A percentile compares a stretch with the other conserved stretches of the same genome.
phyloP scores from a whole-genome alignment of 1,140 invertebrate species.

The Tetramorium parvispinum region DNA sequence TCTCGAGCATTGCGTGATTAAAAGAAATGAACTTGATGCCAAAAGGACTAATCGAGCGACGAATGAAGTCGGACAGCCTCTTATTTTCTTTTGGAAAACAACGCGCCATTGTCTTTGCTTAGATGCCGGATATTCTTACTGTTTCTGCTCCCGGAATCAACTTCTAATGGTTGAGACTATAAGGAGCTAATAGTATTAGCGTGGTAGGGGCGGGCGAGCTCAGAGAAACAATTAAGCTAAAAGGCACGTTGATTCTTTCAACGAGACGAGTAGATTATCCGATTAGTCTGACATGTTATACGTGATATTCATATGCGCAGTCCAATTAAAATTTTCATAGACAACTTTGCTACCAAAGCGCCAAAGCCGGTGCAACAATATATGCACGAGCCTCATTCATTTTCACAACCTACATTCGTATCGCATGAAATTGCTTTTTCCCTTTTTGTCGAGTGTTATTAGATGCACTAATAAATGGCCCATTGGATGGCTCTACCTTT shows the following conservation, averaged over 20 bases:
- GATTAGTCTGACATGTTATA: conserved; percentile 60
- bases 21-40: background rate
- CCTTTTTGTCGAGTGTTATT: conserved; percentile 20
- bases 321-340: conserved; percentile 58
- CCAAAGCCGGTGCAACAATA: conserved; percentile 18
- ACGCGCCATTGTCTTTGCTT: conserved; percentile 29
- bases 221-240: conserved; percentile 73
- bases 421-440: conserved; percentile 42
- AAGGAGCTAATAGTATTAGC: conserved; percentile 73
- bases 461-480: conserved; percentile 38
- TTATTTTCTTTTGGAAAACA: conserved; percentile 19
- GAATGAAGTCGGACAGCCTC: background rate
- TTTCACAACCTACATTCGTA: conserved; percentile 26
- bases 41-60: background rate
- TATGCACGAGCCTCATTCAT: conserved; percentile 20
- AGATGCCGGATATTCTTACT: conserved; percentile 23
- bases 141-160: conserved; percentile 13
- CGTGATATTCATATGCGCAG: conserved; percentile 16
- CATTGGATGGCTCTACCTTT: background rate
- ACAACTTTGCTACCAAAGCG: conserved; percentile 22
- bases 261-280: conserved; percentile 71
- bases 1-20: background rate
- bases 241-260: conserved; percentile 72
- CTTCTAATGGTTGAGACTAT: conserved; percentile 67
- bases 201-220: conserved; percentile 37